Evolutionary conservation across 2,888 invertebrate genomes (phyloP).

Genomic region (Tachina grossa): DNA sequence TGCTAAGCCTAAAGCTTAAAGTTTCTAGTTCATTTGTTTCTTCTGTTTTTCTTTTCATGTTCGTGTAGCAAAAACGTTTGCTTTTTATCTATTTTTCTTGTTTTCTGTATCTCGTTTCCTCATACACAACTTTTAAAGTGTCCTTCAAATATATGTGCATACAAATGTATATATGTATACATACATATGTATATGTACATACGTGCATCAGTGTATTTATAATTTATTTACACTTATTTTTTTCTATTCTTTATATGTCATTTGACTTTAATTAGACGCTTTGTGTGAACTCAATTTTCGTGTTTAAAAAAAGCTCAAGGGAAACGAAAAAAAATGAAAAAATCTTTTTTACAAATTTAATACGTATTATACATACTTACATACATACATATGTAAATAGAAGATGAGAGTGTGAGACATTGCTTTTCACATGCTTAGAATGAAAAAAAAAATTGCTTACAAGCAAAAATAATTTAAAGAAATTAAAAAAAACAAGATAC

Average conservation of each 20-base stretch:
- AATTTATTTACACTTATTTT: slow-evolving; percentile 32
- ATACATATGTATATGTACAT: too few relatives aligned
- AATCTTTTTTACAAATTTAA: slow-evolving; percentile 48
- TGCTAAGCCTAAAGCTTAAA: slow-evolving; percentile 10
- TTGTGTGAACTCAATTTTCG: slow-evolving; percentile 73
- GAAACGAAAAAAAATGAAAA: slow-evolving; percentile 11
- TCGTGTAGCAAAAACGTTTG: slow-evolving; percentile 14
- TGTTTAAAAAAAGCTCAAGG: slow-evolving; percentile 29
- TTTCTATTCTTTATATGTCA: slow-evolving; percentile 48
- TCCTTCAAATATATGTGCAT: slow-evolving; percentile 78
- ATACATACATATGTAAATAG: slow-evolving; percentile 15
- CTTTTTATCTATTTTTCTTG: slow-evolving; percentile 38
- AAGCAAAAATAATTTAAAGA: slow-evolving; percentile 2
- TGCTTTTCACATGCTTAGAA: slow-evolving; percentile 60
- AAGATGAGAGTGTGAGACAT: slow-evolving; percentile 57
- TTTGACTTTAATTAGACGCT: slow-evolving; percentile 78
- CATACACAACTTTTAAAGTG: slow-evolving; percentile 69
- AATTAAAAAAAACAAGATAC: not conserved
- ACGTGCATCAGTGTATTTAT: not conserved
- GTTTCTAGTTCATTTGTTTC: not conserved
- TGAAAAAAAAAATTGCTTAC: slow-evolving; percentile 16
- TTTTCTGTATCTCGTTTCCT: slow-evolving; percentile 21
- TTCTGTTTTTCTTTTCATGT: not conserved
- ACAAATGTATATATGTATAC: not conserved
- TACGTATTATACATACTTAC: not conserved